Evolutionary conservation across 2,797 vertebrate genomes (phyloP).

Genomic region (Chromis chromis): DNA sequence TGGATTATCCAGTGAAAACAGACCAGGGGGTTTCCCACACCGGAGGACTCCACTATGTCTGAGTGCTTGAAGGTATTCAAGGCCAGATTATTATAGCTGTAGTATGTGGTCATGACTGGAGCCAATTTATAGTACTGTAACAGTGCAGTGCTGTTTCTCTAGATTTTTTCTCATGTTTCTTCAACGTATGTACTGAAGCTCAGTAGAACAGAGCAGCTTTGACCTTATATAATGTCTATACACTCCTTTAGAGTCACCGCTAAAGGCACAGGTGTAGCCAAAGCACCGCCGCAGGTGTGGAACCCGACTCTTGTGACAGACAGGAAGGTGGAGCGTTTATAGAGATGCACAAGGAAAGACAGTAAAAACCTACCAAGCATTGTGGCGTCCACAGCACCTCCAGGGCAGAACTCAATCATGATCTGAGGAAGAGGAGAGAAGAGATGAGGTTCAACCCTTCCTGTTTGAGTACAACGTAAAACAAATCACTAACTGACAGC

Average conservation of each 20-base stretch:
- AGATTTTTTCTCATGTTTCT: neutral
- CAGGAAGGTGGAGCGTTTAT: neutral
- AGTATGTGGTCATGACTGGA: rapidly evolving
- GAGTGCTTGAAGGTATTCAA: slow-evolving; percentile 25
- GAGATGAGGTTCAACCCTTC: slow-evolving; percentile 10
- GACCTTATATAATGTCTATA: neutral
- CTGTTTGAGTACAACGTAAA: neutral
- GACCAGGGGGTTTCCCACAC: slow-evolving; percentile 73
- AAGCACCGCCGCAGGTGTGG: neutral
- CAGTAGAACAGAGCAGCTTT: neutral
- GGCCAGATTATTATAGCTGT: neutral
- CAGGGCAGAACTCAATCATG: slow-evolving; percentile 98
- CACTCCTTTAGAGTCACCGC: neutral
- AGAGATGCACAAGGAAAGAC: neutral
- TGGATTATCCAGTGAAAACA: slow-evolving; percentile 78
- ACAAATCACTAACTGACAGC: neutral
- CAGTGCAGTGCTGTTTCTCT: neutral
- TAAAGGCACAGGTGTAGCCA: slow-evolving; percentile 6
- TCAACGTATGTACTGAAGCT: neutral
- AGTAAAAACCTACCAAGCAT: slow-evolving; percentile 90
- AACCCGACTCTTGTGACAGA: neutral
- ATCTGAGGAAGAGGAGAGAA: slow-evolving; percentile 83
- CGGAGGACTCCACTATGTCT: slow-evolving; percentile 34
- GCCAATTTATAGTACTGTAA: neutral
- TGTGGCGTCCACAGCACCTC: slow-evolving; percentile 94